phyloP scores from a whole-genome alignment of 2,888 invertebrate genomes.

The Cataglyphis altisquamis region DNA sequence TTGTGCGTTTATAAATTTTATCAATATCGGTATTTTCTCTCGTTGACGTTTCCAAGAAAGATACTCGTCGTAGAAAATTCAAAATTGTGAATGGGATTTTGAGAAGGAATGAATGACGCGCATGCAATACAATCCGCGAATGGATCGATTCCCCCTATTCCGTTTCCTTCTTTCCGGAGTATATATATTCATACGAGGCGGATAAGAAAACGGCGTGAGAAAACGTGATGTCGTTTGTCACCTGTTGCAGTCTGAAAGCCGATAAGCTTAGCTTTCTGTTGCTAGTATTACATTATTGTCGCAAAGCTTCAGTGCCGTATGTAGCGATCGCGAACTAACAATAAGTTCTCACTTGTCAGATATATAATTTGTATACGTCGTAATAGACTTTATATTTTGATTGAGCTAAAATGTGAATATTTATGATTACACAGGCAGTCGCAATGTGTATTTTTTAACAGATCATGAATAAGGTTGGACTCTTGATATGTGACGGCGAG shows the following conservation, averaged over 20 bases:
- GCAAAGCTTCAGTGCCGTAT: background rate
- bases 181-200: background rate
- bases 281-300: background rate
- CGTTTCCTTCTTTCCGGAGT: background rate
- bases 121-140: background rate
- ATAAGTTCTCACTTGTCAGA: background rate
- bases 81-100: background rate
- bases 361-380: background rate
- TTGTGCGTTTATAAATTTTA: constrained; percentile 5
- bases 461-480: background rate
- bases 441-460: background rate
- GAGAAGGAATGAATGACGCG: background rate
- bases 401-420: background rate
- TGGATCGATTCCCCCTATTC: background rate
- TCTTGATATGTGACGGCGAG: background rate
- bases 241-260: background rate
- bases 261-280: constrained; percentile 7
- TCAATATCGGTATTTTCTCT: background rate
- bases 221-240: background rate
- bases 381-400: background rate
- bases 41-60: background rate
- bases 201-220: constrained; percentile 2
- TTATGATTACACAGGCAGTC: background rate
- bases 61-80: background rate
- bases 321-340: background rate